Conservation (phyloP, 2,113 vertebrate species). For the Muscicapa adusta region DNA sequence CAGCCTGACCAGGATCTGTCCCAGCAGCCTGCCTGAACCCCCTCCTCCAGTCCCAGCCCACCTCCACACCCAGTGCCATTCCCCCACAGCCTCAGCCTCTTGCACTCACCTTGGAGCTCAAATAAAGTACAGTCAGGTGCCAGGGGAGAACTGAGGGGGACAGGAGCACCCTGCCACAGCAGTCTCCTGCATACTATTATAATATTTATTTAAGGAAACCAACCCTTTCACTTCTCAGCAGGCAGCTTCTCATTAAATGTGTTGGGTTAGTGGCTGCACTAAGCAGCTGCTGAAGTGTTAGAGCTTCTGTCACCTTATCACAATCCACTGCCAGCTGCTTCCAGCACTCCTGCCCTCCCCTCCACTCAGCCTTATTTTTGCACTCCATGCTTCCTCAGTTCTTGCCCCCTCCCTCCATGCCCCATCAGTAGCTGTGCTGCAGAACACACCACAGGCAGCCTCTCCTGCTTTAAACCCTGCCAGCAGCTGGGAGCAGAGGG, state of each 20-base stretch:
- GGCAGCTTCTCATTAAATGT: conserved; percentile 33
- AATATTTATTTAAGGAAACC: conserved; percentile 13
- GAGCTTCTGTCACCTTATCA: not conserved
- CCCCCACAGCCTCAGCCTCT: not conserved
- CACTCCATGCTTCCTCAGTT: not conserved
- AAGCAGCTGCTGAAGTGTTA: not conserved
- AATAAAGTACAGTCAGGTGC: not conserved
- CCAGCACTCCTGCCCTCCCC: not conserved
- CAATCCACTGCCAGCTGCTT: not conserved
- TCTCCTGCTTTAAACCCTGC: not conserved
- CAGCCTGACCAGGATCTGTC: fast-evolving
- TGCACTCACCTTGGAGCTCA: fast-evolving
- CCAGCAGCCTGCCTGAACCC: not conserved
- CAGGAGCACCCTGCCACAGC: not conserved
- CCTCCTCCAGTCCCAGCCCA: not conserved
- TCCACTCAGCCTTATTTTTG: not conserved
- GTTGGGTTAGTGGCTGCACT: not conserved
- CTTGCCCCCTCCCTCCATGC: not conserved
- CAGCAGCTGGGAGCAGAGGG: not conserved
- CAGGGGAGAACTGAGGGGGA: not conserved
- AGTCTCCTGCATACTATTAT: not conserved
- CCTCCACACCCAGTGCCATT: not conserved
- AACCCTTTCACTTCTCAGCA: not conserved
- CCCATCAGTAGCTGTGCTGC: not conserved
- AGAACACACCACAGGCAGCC: not conserved